Evolutionary conservation across 2,888 invertebrate genomes (phyloP).

Genomic region (Megalurothrips usitatus): DNA sequence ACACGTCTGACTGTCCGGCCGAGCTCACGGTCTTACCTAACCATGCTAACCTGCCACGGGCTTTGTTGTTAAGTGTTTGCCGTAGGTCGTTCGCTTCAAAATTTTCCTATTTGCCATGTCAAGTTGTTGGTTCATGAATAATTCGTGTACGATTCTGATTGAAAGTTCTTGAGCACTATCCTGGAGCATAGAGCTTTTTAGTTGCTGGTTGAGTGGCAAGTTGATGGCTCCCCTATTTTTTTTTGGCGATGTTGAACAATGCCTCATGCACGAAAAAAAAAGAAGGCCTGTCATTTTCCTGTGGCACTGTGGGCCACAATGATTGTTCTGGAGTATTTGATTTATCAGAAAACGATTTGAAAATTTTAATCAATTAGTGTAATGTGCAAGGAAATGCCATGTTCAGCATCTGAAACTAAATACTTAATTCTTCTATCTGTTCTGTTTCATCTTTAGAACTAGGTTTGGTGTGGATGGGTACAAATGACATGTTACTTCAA

Average conservation of each 20-base stretch:
- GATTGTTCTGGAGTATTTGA: background rate
- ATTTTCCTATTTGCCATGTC: background rate
- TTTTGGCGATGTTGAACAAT: background rate
- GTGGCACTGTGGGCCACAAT: background rate
- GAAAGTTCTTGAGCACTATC: background rate
- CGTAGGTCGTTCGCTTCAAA: background rate
- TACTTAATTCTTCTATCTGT: background rate
- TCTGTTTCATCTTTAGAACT: conserved; percentile 49
- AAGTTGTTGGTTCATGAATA: background rate
- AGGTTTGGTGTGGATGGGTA: conserved; percentile 67
- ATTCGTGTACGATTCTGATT: background rate
- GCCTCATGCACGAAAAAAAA: background rate
- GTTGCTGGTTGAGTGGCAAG: background rate
- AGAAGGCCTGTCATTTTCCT: too few relatives aligned
- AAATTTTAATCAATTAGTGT: background rate
- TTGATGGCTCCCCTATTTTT: background rate
- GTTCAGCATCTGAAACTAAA: background rate
- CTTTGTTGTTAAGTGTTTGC: background rate
- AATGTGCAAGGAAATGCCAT: background rate
- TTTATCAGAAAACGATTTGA: too few relatives aligned
- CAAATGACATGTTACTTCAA: conserved; percentile 51
- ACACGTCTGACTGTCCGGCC: background rate
- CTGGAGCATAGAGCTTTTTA: background rate
- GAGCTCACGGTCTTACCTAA: background rate
- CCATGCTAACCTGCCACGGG: background rate